A percentile compares a stretch with the other conserved stretches of the same genome.
Evolutionary conservation across 1,140 invertebrate species (phyloP).

Genomic region (Drosophila mauritiana): DNA sequence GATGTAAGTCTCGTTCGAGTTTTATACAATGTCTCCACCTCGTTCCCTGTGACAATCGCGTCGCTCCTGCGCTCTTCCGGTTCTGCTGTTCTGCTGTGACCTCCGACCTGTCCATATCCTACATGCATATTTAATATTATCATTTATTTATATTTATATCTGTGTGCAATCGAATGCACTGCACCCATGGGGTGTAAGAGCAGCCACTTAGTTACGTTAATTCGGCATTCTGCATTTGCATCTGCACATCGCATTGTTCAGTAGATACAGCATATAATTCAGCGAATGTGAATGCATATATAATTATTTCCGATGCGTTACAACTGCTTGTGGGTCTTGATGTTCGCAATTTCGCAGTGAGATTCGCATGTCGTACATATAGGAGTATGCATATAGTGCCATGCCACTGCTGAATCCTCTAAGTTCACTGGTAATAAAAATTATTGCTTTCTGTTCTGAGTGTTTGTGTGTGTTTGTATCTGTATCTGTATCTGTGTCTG

Average conservation of each 20-base stretch:
- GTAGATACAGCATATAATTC: constrained; percentile 35
- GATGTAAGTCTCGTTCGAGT: constrained; percentile 39
- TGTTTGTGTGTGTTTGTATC: constrained; percentile 13
- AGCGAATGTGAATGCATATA: constrained; percentile 28
- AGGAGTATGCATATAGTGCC: constrained; percentile 56
- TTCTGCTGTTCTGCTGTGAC: constrained; percentile 12
- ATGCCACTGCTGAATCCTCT: constrained; percentile 63
- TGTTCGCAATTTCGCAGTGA: constrained; percentile 18
- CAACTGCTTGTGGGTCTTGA: constrained; percentile 24
- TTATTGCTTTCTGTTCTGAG: constrained; percentile 76
- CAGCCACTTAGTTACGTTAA: constrained; percentile 62
- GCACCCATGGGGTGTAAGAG: constrained; percentile 78
- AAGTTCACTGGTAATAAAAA: constrained; percentile 62
- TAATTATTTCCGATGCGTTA: constrained; percentile 60
- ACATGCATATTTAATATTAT: constrained; percentile 29
- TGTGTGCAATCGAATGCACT: constrained; percentile 69
- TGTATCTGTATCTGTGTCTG: constrained; percentile 7
- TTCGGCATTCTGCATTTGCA: constrained; percentile 19
- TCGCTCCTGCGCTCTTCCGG: background rate
- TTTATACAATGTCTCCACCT: constrained; percentile 49
- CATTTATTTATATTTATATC: constrained; percentile 48
- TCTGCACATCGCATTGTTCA: constrained; percentile 30
- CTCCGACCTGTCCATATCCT: constrained; percentile 39
- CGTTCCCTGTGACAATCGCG: constrained; percentile 26
- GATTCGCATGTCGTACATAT: constrained; percentile 45